phyloP scores from a whole-genome alignment of 2,888 invertebrate species.

The Chironomus tentans region DNA sequence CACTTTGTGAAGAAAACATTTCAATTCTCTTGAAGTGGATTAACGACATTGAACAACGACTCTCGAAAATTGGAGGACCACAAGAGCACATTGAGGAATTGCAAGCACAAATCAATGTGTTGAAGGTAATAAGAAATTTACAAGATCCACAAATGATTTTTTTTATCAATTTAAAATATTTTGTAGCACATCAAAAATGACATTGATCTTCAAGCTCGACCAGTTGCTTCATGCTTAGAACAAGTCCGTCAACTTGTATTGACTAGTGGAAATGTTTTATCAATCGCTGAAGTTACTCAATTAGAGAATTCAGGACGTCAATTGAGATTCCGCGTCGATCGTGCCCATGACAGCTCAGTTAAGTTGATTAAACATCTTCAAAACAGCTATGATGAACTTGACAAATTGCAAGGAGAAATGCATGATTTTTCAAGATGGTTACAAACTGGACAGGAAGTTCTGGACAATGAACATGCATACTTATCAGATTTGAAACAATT shows the following conservation, averaged over 20 bases:
- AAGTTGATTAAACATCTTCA: slow-evolving; percentile 65
- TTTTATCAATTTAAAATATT: background rate
- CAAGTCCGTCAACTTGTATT: slow-evolving; percentile 83
- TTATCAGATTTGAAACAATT: slow-evolving; percentile 66
- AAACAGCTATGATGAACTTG: slow-evolving; percentile 78
- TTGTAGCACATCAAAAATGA: slow-evolving; percentile 79
- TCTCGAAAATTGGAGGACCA: slow-evolving; percentile 80
- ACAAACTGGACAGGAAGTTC: slow-evolving; percentile 63
- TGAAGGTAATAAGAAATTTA: slow-evolving; percentile 53
- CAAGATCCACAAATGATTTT: background rate
- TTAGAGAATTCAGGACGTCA: slow-evolving; percentile 80
- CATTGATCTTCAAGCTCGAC: slow-evolving; percentile 73
- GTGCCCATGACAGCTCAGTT: slow-evolving; percentile 67
- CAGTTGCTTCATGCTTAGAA: slow-evolving; percentile 78
- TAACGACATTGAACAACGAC: slow-evolving; percentile 68
- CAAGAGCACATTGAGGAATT: slow-evolving; percentile 80
- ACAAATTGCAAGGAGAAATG: slow-evolving; percentile 72
- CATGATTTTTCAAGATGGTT: slow-evolving; percentile 76
- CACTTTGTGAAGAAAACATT: slow-evolving; percentile 78
- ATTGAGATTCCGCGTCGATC: slow-evolving; percentile 72
- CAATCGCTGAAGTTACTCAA: slow-evolving; percentile 80
- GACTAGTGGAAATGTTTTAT: slow-evolving; percentile 84
- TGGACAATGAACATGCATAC: slow-evolving; percentile 78
- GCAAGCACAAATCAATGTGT: slow-evolving; percentile 76
- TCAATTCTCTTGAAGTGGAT: slow-evolving; percentile 82